Base-by-base conservation (phyloP, 2,888 invertebrate species). In the Tipula helvola region DNA sequence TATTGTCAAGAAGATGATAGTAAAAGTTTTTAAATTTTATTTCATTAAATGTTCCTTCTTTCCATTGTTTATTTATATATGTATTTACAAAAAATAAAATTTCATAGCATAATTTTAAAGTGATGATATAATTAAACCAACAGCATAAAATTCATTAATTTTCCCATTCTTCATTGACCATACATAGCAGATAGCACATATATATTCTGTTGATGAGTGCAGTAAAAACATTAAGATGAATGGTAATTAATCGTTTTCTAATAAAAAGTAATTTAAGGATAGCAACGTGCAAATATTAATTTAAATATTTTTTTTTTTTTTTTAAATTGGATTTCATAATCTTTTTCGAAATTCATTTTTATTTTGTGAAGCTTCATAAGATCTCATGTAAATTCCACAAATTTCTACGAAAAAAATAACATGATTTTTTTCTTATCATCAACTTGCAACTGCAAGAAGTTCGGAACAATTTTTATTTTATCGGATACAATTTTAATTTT, bases 81-180 rank as follows among this genome's bases (percentile, higher is more conserved):
- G n/a, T n/a, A n/a, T n/a, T n/a, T n/a, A n/a, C n/a, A 57, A 5
- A n/a, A 16, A 39, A 39, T 7, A 7, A 39, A 39, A 39, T 5
- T 5, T 52, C 16, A 52, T 5, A 28, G 71, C 18, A 28, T 71
- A 71, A 71, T 71, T 71, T 71, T 10, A 71, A 28, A 71, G 71
- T 71, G 71, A 71, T 71, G 71, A 71, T 71, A 71, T 71, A 71
- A 71, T 71, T 71, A 71, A 71, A 71, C 71, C 71, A 71, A 71
- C 71, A 16, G 52, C 52, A 71, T 71, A 71, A 71, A 28, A 28
- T 71, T 71, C 71, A 18, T 28, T 71, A 71, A 71, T 52, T 52
- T 52, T 52, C 52, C 52, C 52, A 52, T 52, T 52, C 52, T n/a
- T 52, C 52, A 16, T 52, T 52, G 52, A 52, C 52, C 52, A 44